Percentiles rank a stretch among this genome's conserved stretches.
Evolutionary conservation across 2,113 vertebrate species (phyloP).

Genomic region (Rhinoderma darwinii): DNA sequence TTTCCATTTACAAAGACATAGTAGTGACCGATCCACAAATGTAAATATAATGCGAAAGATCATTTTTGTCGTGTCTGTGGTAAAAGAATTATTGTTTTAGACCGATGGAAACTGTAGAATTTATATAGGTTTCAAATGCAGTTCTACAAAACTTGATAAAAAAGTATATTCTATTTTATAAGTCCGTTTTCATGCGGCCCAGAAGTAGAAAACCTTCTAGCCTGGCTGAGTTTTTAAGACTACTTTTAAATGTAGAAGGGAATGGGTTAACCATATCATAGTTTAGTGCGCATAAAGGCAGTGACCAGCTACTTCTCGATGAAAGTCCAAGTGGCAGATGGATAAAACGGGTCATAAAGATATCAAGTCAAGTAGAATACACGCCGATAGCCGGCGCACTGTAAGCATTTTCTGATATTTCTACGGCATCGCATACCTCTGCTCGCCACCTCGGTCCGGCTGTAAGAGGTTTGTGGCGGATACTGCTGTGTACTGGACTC

Average conservation of each 20-base stretch:
- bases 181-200: too few species aligned
- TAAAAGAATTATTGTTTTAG: too few species aligned
- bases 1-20: too few species aligned
- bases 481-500: conserved; percentile 82
- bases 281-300: background rate
- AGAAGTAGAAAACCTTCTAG: background rate
- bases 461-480: conserved; percentile 75
- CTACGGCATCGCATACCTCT: conserved; percentile 79
- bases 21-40: too few species aligned
- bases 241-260: background rate
- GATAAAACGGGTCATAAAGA: conserved; percentile 29
- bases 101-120: too few species aligned
- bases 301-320: background rate
- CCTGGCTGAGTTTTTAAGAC: background rate
- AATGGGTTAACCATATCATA: background rate
- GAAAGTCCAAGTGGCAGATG: conserved; percentile 21
- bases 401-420: background rate
- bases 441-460: conserved; percentile 74
- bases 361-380: background rate
- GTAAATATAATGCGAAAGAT: too few species aligned
- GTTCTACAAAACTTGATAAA: too few species aligned
- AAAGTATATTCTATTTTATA: too few species aligned
- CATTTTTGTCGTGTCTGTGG: too few species aligned
- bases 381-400: background rate
- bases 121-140: too few species aligned